Evolutionary conservation across 2,797 vertebrate species (phyloP).

Genomic region (Naso thynnoides): DNA sequence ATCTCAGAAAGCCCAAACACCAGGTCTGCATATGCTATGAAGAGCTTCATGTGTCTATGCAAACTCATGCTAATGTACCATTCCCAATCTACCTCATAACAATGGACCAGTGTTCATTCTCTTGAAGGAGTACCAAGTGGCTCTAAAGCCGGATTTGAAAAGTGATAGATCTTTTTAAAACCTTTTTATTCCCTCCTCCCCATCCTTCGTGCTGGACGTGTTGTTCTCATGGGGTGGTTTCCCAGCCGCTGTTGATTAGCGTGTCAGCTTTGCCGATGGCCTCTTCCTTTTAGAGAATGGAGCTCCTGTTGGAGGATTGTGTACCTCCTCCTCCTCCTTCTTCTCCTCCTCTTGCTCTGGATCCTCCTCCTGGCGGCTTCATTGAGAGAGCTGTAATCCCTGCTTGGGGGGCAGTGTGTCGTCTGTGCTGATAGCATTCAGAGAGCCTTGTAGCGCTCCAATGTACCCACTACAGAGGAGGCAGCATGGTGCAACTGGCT

Average conservation of each 20-base stretch:
- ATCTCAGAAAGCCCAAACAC: conserved; percentile 35
- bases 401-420: conserved; percentile 82
- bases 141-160: conserved; percentile 63
- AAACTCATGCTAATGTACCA: conserved; percentile 65
- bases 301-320: conserved; percentile 70
- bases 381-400: conserved; percentile 83
- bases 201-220: conserved; percentile 37
- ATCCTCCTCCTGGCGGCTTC: conserved; percentile 77
- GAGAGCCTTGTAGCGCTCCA: conserved; percentile 74
- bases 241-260: conserved; percentile 68
- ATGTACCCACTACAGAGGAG: conserved; percentile 78
- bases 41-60: conserved; percentile 48
- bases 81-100: conserved; percentile 54
- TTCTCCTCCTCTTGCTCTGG: conserved; percentile 66
- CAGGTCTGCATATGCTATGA: conserved; percentile 33
- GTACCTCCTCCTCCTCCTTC: conserved; percentile 74
- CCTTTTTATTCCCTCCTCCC: conserved; percentile 50
- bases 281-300: conserved; percentile 74
- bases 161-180: conserved; percentile 64
- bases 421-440: conserved; percentile 86
- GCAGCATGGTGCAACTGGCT: conserved; percentile 69
- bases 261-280: conserved; percentile 74
- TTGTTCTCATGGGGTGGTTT: conserved; percentile 69
- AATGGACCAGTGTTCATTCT: conserved; percentile 73
- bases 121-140: conserved; percentile 63